phyloP scores from a whole-genome alignment of 2,888 invertebrate genomes.

The Cenopis cana region DNA sequence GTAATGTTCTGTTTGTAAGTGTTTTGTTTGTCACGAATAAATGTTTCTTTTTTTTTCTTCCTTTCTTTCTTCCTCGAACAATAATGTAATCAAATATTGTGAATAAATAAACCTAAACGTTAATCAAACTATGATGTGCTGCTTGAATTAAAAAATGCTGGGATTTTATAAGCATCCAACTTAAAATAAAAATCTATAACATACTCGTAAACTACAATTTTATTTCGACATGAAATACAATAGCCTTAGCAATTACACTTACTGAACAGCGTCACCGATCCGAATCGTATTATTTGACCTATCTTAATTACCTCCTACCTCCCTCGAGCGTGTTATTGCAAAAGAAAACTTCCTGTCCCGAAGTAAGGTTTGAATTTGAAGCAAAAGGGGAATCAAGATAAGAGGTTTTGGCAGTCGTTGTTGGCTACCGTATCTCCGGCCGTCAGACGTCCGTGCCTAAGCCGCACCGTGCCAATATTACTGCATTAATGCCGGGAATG shows the following conservation, averaged over 20 bases:
- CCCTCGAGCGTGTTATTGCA: neutral
- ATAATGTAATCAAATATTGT: no score
- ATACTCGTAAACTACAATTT: no score
- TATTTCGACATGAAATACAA: conserved; percentile 11
- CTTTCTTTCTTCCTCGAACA: no score
- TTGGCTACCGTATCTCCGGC: conserved; percentile 20
- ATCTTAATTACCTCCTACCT: neutral
- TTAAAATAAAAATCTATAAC: no score
- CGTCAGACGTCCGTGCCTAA: conserved; percentile 44
- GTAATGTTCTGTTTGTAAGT: no score
- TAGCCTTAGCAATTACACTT: conserved; percentile 37
- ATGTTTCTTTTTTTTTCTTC: no score
- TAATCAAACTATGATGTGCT: no score
- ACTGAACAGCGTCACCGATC: conserved; percentile 33
- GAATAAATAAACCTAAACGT: no score
- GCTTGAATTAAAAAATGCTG: no score
- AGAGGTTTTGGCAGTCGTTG: conserved; percentile 5
- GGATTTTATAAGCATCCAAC: no score
- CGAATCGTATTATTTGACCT: conserved; percentile 11
- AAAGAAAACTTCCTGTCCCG: neutral
- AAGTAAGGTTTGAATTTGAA: neutral
- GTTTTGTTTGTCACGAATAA: no score
- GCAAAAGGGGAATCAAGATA: neutral
- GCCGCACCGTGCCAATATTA: conserved; percentile 45
- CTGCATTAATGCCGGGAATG: conserved; percentile 48